Base-by-base conservation (phyloP, 2,797 vertebrate genomes). In the Aulostomus chinensis region DNA sequence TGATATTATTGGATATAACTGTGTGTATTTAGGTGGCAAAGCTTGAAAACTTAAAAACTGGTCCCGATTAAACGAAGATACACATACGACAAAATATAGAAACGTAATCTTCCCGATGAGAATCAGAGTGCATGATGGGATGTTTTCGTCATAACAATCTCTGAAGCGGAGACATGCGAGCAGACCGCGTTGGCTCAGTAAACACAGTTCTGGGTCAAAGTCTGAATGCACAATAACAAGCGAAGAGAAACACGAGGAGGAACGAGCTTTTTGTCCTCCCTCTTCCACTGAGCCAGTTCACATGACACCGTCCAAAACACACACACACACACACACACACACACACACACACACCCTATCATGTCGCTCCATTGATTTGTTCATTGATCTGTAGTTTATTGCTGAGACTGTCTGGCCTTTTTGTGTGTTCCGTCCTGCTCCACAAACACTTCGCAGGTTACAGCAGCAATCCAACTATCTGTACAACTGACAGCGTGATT, bases 141-240 rank as follows among this genome's bases (percentile, higher is more conserved):
- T 26, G n/a, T 5, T 66, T 49, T 60, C 71, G 38, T 73, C 10
- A 1, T 11, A 9, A 68, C 58, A 42, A 60, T 73, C 66, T 58
- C 3, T 21, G 46, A 45, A 34, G 33, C 13, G 42, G 33, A 26
- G 48, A 52, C 21, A 40, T 38, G 39, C 25, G 17, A 14, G 67
- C 68, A 53, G 73, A 80, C 28, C 5, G 50, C 59, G 59, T 28
- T 42, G 52, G 47, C 68, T 73, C 43, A 7, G 61, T 70, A 83
- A 87, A 88, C 78, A 78, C 4, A 62, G 54, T 63, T 70, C 68
- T 76, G 70, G 85, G 85, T 84, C 86, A 79, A 86, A 88, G 86
- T 85, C 74, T 85, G 67, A 76, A 62, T 17, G 66, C 61, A 66
- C 58, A 68, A 73, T 45, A 57, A 80, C 63, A 51, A 71, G 73